Evolutionary conservation across 2,888 invertebrate species (phyloP).

Genomic region (Scaptomyza polygonia): DNA sequence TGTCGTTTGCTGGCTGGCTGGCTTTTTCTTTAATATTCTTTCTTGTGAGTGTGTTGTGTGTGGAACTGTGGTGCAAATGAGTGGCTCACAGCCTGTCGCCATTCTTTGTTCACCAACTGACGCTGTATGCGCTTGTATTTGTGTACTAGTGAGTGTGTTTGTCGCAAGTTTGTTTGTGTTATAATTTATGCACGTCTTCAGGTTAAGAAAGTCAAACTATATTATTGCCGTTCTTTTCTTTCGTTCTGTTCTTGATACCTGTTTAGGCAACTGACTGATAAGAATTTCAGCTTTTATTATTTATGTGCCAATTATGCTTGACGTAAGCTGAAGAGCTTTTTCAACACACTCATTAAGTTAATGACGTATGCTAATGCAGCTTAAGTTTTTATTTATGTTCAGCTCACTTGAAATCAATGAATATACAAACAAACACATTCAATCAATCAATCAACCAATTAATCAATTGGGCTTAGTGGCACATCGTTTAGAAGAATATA

Average conservation of each 20-base stretch:
- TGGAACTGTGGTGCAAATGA: slow-evolving; percentile 68
- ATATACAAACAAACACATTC: slow-evolving; percentile 4
- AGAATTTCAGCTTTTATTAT: slow-evolving; percentile 16
- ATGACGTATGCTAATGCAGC: slow-evolving; percentile 25
- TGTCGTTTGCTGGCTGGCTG: slow-evolving; percentile 49
- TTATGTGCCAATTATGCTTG: slow-evolving; percentile 26
- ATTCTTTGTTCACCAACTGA: slow-evolving; percentile 66
- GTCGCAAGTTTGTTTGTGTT: slow-evolving; percentile 47
- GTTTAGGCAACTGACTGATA: slow-evolving; percentile 37
- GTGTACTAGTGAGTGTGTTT: slow-evolving; percentile 19
- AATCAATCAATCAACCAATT: slow-evolving; percentile 27
- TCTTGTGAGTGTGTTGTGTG: slow-evolving; percentile 3
- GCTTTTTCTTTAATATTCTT: slow-evolving; percentile 66
- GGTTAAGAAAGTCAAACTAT: slow-evolving; percentile 76
- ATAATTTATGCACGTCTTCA: slow-evolving; percentile 78
- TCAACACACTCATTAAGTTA: slow-evolving; percentile 3
- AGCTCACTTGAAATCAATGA: slow-evolving; percentile 28
- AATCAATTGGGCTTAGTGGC: slow-evolving; percentile 53
- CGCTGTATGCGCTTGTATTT: slow-evolving; percentile 14
- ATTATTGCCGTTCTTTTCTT: slow-evolving; percentile 35
- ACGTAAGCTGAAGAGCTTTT: neutral
- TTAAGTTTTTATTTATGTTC: slow-evolving; percentile 26
- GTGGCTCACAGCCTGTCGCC: slow-evolving; percentile 62
- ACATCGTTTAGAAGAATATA: slow-evolving; percentile 37
- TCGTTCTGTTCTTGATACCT: slow-evolving; percentile 21